A percentile compares a stretch with the other conserved stretches of the same genome.
phyloP scores from a whole-genome alignment of 2,888 invertebrate species.

The Tenthredo notha region DNA sequence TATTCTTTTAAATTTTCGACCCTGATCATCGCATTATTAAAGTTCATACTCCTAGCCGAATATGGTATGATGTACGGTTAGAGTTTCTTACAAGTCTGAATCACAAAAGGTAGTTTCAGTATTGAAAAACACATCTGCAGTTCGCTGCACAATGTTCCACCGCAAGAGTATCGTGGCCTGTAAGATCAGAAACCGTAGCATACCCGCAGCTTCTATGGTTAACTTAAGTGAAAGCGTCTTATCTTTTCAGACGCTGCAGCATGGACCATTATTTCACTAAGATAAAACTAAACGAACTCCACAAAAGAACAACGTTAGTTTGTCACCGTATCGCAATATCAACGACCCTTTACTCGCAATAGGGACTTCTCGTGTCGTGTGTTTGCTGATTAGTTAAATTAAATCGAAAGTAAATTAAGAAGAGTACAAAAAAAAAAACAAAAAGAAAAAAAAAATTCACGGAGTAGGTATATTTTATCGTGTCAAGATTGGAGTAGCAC shows the following conservation, averaged over 20 bases:
- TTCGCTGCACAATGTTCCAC: background rate
- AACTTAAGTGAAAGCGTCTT: conserved; percentile 35
- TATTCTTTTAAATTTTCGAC: background rate
- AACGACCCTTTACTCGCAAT: background rate
- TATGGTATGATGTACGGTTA: background rate
- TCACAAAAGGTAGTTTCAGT: background rate
- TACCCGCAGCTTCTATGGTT: conserved; percentile 11
- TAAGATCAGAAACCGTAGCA: conserved; percentile 1
- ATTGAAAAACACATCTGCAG: background rate
- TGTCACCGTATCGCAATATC: conserved; percentile 33
- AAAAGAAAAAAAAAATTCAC: background rate
- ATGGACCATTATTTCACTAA: conserved; percentile 29
- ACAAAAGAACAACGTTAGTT: conserved; percentile 5
- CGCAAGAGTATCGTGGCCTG: background rate
- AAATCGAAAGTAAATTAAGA: conserved; percentile 15
- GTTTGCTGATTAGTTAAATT: conserved; percentile 8
- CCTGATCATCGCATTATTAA: background rate
- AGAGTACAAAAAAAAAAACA: too few relatives aligned
- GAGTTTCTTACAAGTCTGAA: background rate
- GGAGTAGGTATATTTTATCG: background rate
- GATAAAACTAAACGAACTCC: conserved; percentile 1
- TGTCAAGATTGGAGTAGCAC: background rate
- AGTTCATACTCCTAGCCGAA: background rate
- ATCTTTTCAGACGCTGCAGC: conserved; percentile 22
- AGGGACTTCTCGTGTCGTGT: background rate